These are phyloP conservation scores for Naja naja DNA, from an alignment of 2,113 vertebrate genomes.

Conservation along the genomic window DNA sequence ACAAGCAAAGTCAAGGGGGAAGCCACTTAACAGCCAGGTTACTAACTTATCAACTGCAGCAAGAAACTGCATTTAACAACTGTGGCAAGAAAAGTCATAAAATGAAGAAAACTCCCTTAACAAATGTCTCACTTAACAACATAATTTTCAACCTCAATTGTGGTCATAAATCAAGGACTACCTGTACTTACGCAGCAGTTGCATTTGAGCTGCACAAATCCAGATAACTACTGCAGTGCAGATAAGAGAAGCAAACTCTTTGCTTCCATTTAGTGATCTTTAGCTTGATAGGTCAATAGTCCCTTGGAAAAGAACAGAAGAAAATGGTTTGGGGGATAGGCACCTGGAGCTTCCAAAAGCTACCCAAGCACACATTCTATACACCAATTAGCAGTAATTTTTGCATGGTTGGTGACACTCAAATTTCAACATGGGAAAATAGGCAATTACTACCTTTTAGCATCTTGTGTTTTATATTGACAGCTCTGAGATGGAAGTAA, in stretches of 20 bases:
- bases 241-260: not conserved
- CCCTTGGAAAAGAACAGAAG: not conserved
- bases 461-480: not conserved
- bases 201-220: too few species aligned
- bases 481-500: not conserved
- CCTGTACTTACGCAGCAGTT: too few species aligned
- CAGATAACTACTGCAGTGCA: not conserved
- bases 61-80: too few species aligned
- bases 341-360: not conserved
- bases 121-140: too few species aligned
- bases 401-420: not conserved
- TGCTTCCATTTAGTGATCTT: not conserved
- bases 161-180: too few species aligned
- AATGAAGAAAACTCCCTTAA: too few species aligned
- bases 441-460: not conserved
- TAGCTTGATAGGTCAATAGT: not conserved
- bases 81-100: too few species aligned
- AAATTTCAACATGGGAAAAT: not conserved
- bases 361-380: not conserved
- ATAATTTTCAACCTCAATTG: too few species aligned
- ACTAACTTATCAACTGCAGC: too few species aligned
- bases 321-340: not conserved
- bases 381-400: not conserved
- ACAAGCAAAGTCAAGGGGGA: too few species aligned
- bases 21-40: too few species aligned